phyloP scores from a whole-genome alignment of 1,140 invertebrate species.

The Zophobas atratus region DNA sequence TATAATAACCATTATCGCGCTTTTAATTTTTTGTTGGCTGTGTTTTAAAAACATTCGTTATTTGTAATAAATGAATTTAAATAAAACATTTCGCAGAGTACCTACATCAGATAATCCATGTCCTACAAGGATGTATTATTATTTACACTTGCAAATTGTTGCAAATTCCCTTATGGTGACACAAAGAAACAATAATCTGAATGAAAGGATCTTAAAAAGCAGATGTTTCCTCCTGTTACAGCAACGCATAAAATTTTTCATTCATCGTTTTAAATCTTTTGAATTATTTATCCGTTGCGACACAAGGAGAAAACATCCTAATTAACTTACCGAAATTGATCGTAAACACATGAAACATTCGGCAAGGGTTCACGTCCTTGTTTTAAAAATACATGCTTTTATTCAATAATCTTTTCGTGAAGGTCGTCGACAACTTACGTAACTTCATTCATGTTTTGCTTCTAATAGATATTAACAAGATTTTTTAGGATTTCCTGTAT shows the following conservation, averaged over 20 bases:
- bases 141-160: too few relatives aligned
- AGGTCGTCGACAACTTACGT: conserved; percentile 6
- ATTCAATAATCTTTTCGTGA: conserved; percentile 5
- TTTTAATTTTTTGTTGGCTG: too few relatives aligned
- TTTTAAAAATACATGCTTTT: conserved; percentile 24
- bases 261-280: conserved; percentile 8
- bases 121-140: too few relatives aligned
- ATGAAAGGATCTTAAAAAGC: background rate
- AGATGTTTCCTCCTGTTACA: background rate
- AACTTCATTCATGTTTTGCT: conserved; percentile 32
- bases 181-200: too few relatives aligned
- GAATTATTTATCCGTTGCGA: conserved; percentile 7
- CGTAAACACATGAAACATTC: conserved; percentile 2
- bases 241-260: background rate
- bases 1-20: too few relatives aligned
- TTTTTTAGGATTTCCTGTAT: conserved; percentile 26
- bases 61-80: too few relatives aligned
- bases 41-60: too few relatives aligned
- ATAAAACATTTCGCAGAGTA: too few relatives aligned
- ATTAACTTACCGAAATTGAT: conserved; percentile 10
- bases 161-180: too few relatives aligned
- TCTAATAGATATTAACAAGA: background rate
- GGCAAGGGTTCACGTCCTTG: conserved; percentile 17
- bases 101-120: too few relatives aligned
- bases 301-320: background rate